These are phyloP conservation scores for Thalassoma bifasciatum DNA, from an alignment of 2,113 vertebrate genomes.

Conservation along the genomic window DNA sequence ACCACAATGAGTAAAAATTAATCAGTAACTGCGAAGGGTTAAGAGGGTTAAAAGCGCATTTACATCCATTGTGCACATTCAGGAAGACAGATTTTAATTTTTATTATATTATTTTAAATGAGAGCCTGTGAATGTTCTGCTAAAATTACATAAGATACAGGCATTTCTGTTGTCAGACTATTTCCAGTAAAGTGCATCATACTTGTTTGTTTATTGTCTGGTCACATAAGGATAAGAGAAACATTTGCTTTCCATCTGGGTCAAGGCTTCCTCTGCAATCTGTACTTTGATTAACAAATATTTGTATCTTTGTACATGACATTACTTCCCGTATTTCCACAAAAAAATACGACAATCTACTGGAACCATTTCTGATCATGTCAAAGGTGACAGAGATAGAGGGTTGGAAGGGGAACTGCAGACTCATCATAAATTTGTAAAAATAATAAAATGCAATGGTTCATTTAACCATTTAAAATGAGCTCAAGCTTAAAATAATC, in stretches of 20 bases:
- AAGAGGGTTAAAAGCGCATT: too few species aligned
- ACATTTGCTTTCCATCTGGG: constrained; percentile 13
- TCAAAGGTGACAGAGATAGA: background rate
- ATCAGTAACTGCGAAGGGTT: too few species aligned
- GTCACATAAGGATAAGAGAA: background rate
- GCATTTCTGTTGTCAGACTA: too few species aligned
- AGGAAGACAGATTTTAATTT: too few species aligned
- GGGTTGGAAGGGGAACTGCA: background rate
- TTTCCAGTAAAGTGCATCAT: background rate
- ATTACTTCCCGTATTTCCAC: background rate
- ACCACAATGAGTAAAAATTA: too few species aligned
- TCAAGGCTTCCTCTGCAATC: background rate
- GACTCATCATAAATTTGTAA: too few species aligned
- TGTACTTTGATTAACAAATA: constrained; percentile 16
- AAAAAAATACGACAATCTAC: background rate
- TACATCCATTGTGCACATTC: too few species aligned
- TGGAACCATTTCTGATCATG: background rate
- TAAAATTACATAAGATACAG: background rate
- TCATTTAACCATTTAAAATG: too few species aligned
- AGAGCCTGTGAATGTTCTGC: background rate
- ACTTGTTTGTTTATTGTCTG: background rate
- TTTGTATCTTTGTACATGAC: background rate
- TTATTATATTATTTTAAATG: too few species aligned
- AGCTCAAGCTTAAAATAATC: too few species aligned
- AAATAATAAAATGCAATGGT: too few species aligned